Percentiles rank a stretch among this genome's conserved stretches.
Conservation (phyloP, 2,113 vertebrate genomes). For the Chloroceryle aenea region DNA sequence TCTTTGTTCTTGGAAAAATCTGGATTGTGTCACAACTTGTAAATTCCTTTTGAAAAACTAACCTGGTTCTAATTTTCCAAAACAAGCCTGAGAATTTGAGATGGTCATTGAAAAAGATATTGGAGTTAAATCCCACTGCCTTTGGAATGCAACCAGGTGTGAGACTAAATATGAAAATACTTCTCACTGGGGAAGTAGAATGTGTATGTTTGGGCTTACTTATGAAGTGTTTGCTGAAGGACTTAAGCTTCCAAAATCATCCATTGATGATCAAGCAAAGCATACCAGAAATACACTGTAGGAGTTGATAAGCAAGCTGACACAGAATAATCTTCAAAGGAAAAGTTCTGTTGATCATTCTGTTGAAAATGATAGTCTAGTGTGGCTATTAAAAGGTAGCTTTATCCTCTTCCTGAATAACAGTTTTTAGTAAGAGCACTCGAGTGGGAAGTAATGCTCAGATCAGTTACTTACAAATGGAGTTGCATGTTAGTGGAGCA, state of each 20-base stretch:
- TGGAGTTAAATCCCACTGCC: not conserved
- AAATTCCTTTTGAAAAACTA: constrained; percentile 1
- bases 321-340: not conserved
- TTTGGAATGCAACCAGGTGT: not conserved
- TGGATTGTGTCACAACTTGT: not conserved
- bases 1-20: constrained; percentile 50
- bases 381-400: not conserved
- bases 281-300: not conserved
- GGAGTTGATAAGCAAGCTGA: not conserved
- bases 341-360: not conserved
- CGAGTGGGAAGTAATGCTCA: not conserved
- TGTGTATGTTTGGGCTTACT: not conserved
- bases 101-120: not conserved
- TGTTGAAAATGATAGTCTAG: not conserved
- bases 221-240: not conserved
- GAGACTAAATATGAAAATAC: not conserved
- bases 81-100: constrained; percentile 5
- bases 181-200: not conserved
- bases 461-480: not conserved
- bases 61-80: constrained; percentile 8
- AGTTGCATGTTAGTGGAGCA: not conserved
- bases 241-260: not conserved
- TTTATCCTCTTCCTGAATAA: not conserved
- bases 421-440: not conserved
- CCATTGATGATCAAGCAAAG: not conserved